Base-by-base conservation (phyloP, 2,797 vertebrate genomes). In the Sciaenops ocellatus region DNA sequence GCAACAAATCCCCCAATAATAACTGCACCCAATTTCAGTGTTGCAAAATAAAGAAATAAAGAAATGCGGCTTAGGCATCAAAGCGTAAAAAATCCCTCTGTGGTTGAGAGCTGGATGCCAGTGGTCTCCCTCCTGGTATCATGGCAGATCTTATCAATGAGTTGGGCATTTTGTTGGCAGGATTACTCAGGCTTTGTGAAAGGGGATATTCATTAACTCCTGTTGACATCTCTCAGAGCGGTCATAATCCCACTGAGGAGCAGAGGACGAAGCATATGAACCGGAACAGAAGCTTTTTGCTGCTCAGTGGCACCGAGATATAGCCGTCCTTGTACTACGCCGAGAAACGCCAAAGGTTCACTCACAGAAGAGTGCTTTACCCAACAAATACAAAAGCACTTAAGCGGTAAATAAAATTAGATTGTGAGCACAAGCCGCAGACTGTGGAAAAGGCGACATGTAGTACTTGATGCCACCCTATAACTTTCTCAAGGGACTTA, bases 121-220 rank as follows among this genome's bases (percentile, higher is more conserved):
- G 63, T 82, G 80, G 87, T 88, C 82, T 89, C 86, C 80, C 88
- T 86, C 16, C 84, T 85, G 81, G 87, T 89, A 86, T 93, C 87
- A 87, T 86, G 78, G 89, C 82, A 90, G 90, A 94, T 94, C 80
- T 90, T 94, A 94, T 95, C 94, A 91, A 85, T 73, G 89, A 83
- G 72, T 79, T 48, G 87, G 84, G 79, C 82, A 88, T 92, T 93
- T 91, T 90, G 86, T 89, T 90, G 89, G 86, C 85, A 82, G 92
- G 94, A 94, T 95, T 95, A 94, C 86, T 78, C 80, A 1, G 81
- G 87, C 85, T 93, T 91, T 93, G 85, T 89, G 77, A 75, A 80
- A 89, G 89, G 89, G 88, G 91, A 94, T 94, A 93, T 92, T 92
- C 91, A 95, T 96, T 93, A 95, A 90, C 92, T 93, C 86, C 89